A percentile compares a stretch with the other conserved stretches of the same genome.
Evolutionary conservation across 2,113 vertebrate genomes (phyloP).

Genomic region (Drymodes brunneopygia): DNA sequence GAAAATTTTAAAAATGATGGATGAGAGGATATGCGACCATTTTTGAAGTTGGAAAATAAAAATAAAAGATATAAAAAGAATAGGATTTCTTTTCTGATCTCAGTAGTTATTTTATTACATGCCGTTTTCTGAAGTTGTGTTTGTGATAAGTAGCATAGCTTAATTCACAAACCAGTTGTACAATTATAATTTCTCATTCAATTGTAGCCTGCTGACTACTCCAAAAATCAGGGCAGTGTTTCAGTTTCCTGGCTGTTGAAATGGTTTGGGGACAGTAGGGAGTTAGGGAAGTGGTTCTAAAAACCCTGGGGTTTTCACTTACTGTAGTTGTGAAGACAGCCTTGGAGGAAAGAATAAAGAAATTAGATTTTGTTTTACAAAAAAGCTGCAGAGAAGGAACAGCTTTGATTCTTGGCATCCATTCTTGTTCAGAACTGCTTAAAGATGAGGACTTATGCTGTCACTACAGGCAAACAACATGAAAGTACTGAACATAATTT

Average conservation of each 20-base stretch:
- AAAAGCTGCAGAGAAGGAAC: neutral
- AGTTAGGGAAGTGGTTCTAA: neutral
- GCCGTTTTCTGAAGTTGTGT: neutral
- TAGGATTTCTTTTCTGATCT: neutral
- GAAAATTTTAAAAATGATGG: neutral
- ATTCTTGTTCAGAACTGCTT: neutral
- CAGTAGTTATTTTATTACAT: neutral
- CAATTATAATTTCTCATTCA: neutral
- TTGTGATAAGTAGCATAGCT: neutral
- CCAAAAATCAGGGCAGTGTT: neutral
- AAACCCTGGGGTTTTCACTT: neutral
- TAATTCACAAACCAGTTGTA: neutral
- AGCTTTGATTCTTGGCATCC: neutral
- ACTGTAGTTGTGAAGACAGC: neutral
- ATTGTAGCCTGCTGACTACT: neutral
- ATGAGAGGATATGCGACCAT: neutral
- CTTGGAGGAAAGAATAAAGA: neutral
- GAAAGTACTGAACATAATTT: neutral
- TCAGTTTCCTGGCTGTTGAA: neutral
- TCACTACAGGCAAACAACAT: neutral
- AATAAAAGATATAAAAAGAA: neutral
- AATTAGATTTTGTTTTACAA: neutral
- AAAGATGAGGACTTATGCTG: neutral
- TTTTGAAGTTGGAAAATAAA: neutral
- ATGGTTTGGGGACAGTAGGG: accelerated